phyloP scores from a whole-genome alignment of 2,888 invertebrate species.

The Coenonympha glycerion region DNA sequence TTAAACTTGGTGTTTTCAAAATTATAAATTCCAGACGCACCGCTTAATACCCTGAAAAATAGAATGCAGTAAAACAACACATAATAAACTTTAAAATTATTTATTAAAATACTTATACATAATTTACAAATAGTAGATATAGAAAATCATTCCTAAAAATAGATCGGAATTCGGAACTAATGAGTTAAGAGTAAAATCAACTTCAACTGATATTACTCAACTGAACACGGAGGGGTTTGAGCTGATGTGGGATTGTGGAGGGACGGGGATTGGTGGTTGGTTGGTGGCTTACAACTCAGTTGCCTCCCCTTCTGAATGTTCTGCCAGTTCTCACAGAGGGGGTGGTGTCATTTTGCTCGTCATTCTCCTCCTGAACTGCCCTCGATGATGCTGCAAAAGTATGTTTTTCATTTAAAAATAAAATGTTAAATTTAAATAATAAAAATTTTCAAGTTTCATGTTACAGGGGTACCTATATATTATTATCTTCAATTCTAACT shows the following conservation, averaged over 20 bases:
- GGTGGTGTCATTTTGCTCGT: conserved; percentile 52
- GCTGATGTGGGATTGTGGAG: conserved; percentile 20
- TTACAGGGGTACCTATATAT: too few species aligned
- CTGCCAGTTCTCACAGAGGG: conserved; percentile 46
- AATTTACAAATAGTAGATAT: conserved; percentile 65
- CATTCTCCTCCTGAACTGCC: conserved; percentile 53
- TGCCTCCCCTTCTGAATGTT: conserved; percentile 52
- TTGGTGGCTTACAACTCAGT: conserved; percentile 33
- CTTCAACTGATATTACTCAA: conserved; percentile 27
- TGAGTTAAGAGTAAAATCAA: conserved; percentile 33
- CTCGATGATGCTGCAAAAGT: conserved; percentile 47
- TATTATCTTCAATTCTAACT: too few species aligned
- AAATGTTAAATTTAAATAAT: background rate
- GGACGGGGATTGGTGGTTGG: conserved; percentile 17
- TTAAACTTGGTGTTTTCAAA: too few species aligned
- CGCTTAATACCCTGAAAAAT: too few species aligned
- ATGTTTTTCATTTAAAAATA: background rate
- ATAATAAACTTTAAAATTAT: conserved; percentile 44
- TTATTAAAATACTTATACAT: conserved; percentile 65
- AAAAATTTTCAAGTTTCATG: too few species aligned
- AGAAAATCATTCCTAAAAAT: conserved; percentile 47
- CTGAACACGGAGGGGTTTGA: conserved; percentile 4
- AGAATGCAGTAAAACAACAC: conserved; percentile 16
- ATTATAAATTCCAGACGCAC: too few species aligned
- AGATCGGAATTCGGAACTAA: conserved; percentile 38